These are phyloP conservation scores for Medauroidea extradentata DNA, from an alignment of 1,140 invertebrate species.

Conservation along the genomic window DNA sequence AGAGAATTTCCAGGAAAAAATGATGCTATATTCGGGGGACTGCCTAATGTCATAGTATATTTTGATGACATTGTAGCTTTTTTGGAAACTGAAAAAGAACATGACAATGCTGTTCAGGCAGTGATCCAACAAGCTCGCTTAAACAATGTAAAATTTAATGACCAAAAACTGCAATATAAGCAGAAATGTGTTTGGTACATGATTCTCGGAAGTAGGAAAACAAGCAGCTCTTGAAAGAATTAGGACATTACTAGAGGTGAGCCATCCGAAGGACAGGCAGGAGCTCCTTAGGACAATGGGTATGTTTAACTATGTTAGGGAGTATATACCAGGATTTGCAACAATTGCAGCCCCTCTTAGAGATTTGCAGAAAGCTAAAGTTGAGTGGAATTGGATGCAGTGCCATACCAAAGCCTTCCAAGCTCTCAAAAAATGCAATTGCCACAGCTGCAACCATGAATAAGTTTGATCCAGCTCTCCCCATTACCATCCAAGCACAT, in stretches of 20 bases:
- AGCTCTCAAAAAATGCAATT: conserved; percentile 23
- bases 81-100: conserved; percentile 25
- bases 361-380: conserved; percentile 19
- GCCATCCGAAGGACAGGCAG: conserved; percentile 27
- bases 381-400: conserved; percentile 16
- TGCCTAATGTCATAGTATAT: conserved; percentile 35
- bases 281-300: conserved; percentile 36
- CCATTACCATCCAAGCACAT: conserved; percentile 30
- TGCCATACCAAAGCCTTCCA: conserved; percentile 18
- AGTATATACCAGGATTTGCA: conserved; percentile 25
- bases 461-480: conserved; percentile 26
- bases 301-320: conserved; percentile 33
- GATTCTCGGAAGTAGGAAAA: conserved; percentile 30
- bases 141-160: conserved; percentile 35
- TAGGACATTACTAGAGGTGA: conserved; percentile 35
- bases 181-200: conserved; percentile 29
- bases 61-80: conserved; percentile 36
- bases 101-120: conserved; percentile 31
- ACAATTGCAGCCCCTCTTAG: conserved; percentile 15
- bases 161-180: conserved; percentile 32
- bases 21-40: conserved; percentile 29
- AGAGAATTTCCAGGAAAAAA: conserved; percentile 36
- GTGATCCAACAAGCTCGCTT: conserved; percentile 33
- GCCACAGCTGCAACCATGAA: conserved; percentile 20
- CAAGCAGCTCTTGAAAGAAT: conserved; percentile 38